Percentiles rank a stretch among this genome's conserved stretches.
Evolutionary conservation across 2,888 invertebrate genomes (phyloP).

Genomic region (Nomada flava): DNA sequence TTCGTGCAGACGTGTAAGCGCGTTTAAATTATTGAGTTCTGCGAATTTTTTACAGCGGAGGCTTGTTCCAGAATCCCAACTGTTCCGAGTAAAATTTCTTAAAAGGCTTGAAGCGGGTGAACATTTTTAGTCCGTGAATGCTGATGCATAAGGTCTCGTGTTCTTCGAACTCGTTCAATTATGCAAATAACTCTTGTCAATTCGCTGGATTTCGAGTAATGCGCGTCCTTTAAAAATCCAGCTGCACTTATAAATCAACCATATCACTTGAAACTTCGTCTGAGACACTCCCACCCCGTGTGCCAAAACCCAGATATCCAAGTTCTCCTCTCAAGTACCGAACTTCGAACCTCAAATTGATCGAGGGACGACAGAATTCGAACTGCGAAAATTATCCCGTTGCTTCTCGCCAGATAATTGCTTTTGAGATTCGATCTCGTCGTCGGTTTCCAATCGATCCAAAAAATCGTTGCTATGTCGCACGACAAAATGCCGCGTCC

Average conservation of each 20-base stretch:
- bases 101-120: too few species aligned
- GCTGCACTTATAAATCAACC: not conserved
- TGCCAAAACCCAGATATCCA: conserved; percentile 1
- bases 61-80: too few species aligned
- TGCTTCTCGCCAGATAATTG: not conserved
- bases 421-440: not conserved
- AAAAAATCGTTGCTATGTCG: not conserved
- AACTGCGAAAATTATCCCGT: conserved; percentile 3
- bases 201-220: too few species aligned
- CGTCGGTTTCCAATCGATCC: not conserved
- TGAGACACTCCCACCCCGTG: too few species aligned
- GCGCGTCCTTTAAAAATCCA: too few species aligned
- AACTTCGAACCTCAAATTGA: not conserved
- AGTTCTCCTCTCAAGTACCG: not conserved
- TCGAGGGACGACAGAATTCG: not conserved
- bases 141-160: too few species aligned
- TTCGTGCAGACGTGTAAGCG: not conserved
- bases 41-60: too few species aligned
- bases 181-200: too few species aligned
- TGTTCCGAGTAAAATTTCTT: too few species aligned
- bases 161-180: too few species aligned
- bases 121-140: too few species aligned
- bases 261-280: not conserved
- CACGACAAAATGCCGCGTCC: not conserved
- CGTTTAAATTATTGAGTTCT: not conserved